These are phyloP conservation scores for Toxonevra muliebris DNA, from an alignment of 2,888 invertebrate species.

Conservation along the genomic window DNA sequence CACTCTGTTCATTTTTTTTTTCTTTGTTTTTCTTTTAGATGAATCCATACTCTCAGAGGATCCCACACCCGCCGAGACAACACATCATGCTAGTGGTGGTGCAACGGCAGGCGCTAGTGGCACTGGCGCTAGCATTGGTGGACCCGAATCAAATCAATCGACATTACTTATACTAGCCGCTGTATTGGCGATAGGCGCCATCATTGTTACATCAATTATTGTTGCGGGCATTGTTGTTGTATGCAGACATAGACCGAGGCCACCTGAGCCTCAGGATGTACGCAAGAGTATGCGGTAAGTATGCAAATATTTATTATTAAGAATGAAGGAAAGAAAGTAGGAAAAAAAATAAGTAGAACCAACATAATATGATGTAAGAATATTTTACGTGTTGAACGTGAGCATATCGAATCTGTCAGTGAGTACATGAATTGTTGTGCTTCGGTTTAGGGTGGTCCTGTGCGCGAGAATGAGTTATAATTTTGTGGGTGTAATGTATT, in stretches of 20 bases:
- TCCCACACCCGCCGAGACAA: slow-evolving; percentile 66
- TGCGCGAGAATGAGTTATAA: too few relatives aligned
- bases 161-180: slow-evolving; percentile 64
- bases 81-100: slow-evolving; percentile 60
- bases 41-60: slow-evolving; percentile 66
- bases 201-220: slow-evolving; percentile 66
- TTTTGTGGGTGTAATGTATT: too few relatives aligned
- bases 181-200: slow-evolving; percentile 65
- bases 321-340: too few relatives aligned
- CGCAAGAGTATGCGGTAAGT: slow-evolving; percentile 66
- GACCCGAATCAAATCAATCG: slow-evolving; percentile 62
- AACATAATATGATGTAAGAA: too few relatives aligned
- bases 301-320: too few relatives aligned
- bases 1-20: slow-evolving; percentile 13
- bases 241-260: slow-evolving; percentile 64
- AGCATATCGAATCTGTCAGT: too few relatives aligned
- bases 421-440: too few relatives aligned
- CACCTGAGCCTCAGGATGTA: slow-evolving; percentile 66
- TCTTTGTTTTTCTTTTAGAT: slow-evolving; percentile 50
- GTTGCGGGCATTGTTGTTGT: slow-evolving; percentile 66
- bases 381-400: too few relatives aligned
- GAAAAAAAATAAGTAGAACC: too few relatives aligned
- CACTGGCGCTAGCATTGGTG: slow-evolving; percentile 35
- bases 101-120: slow-evolving; percentile 43
- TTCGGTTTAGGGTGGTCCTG: too few relatives aligned